A percentile compares a stretch with the other conserved stretches of the same genome.
These are phyloP conservation scores for Cremastinae sp. DNA, from an alignment of 2,888 invertebrate species.

Conservation along the genomic window DNA sequence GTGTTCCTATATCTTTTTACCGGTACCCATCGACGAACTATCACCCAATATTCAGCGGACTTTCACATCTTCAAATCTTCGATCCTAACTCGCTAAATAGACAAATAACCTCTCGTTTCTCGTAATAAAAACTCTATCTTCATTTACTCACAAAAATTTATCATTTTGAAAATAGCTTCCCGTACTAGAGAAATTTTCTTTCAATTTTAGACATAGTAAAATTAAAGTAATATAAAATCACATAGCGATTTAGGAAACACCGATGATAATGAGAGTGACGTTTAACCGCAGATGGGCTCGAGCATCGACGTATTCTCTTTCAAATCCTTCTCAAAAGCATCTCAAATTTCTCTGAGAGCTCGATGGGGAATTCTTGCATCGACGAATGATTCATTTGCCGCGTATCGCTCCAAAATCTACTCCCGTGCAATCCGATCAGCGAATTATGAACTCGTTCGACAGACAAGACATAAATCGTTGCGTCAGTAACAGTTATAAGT, in stretches of 20 bases:
- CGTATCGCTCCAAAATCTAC: conserved; percentile 22
- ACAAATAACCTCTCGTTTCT: background rate
- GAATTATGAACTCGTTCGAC: conserved; percentile 65
- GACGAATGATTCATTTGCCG: conserved; percentile 66
- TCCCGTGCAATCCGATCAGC: conserved; percentile 44
- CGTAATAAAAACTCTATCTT: background rate
- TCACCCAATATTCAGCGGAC: conserved; percentile 35
- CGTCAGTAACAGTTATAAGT: conserved; percentile 2
- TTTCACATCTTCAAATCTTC: background rate
- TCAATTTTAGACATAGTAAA: too few relatives aligned
- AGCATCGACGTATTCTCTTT: conserved; percentile 68
- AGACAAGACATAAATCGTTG: conserved; percentile 65
- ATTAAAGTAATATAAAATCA: too few relatives aligned
- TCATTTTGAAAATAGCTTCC: too few relatives aligned
- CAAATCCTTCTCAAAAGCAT: conserved; percentile 71
- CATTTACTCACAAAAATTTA: too few relatives aligned
- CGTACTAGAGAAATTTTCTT: too few relatives aligned
- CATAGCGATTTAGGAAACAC: too few relatives aligned
- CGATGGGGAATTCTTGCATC: conserved; percentile 49
- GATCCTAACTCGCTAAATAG: background rate
- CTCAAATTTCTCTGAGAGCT: conserved; percentile 70
- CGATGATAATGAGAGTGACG: conserved; percentile 65
- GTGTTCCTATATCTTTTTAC: conserved; percentile 68
- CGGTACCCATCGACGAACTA: conserved; percentile 32
- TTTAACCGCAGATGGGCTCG: conserved; percentile 65